Base-by-base conservation (phyloP, 1,140 invertebrate genomes). In the Cotesia chilonis region DNA sequence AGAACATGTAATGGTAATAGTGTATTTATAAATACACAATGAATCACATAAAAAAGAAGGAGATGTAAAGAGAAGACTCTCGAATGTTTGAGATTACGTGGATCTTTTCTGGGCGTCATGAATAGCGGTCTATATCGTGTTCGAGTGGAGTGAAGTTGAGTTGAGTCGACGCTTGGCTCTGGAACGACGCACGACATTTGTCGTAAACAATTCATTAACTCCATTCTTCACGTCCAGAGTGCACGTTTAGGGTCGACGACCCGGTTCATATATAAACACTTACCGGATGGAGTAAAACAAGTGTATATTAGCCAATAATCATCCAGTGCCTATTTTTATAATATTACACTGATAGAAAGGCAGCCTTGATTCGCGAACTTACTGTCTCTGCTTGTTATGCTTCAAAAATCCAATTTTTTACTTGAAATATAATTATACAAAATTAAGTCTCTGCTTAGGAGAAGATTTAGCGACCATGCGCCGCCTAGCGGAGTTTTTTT, bases 151-250 rank as follows among this genome's bases (percentile, higher is more conserved):
- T 47, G 41, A 47, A 47, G 41, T 10, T 10, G 41, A 47, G 41
- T 47, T 47, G 41, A 47, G 41, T 72, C 70, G 52, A 66, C 64
- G 70, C 70, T 28, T 28, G 28, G 28, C 28, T 67, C 38, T 59
- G 71, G 66, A 73, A 73, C 71, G 59, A 28, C 28, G 28, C 28
- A 28, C 28, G 28, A 28, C 28, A 28, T 73, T 73, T 65, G 70
- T 67, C 63, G 71, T 73, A 73, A 73, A 73, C 66, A 68, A 73
- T 73, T 73, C 66, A 73, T 73, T 73, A 68, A 73, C 65, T 68
- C 64, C 52, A 72, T 72, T 72, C 70, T 72, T 65, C 36, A 66
- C 63, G 57, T 59, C n/a, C 59, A 67, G 70, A 28, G 70, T 52
- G 70, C 63, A 66, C 70, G 70, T 72, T 64, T 63, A 37, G 63